Percentiles rank a stretch among this genome's conserved stretches.
These are phyloP conservation scores for Zaprionus capensis DNA, from an alignment of 1,140 invertebrate genomes.

Conservation along the genomic window DNA sequence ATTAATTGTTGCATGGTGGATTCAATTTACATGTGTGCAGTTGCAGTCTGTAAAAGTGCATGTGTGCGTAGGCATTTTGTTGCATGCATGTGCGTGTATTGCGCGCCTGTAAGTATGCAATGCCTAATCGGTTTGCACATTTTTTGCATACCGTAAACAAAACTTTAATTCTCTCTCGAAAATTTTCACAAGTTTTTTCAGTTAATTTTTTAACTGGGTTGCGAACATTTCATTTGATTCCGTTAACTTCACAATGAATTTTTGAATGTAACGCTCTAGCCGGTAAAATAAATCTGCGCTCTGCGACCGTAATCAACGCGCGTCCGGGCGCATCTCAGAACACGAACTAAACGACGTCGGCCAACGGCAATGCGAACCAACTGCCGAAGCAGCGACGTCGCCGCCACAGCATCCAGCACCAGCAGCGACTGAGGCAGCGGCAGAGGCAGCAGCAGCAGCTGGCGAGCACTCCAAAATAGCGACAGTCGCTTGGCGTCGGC, in stretches of 20 bases:
- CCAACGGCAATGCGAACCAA: constrained; percentile 56
- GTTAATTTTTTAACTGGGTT: constrained; percentile 10
- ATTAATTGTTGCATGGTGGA: constrained; percentile 80
- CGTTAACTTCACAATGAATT: constrained; percentile 15
- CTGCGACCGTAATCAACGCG: constrained; percentile 69
- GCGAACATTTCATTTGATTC: constrained; percentile 3
- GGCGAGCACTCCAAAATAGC: constrained; percentile 68
- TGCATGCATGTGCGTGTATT: constrained; percentile 20
- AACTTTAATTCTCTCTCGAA: background rate
- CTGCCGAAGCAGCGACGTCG: constrained; percentile 42
- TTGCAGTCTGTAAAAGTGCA: constrained; percentile 16
- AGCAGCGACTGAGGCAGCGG: constrained; percentile 12
- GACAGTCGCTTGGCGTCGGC: constrained; percentile 48
- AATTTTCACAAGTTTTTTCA: background rate
- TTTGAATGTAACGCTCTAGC: constrained; percentile 40
- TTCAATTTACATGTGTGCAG: constrained; percentile 66
- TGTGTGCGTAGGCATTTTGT: constrained; percentile 16
- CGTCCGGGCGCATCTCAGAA: constrained; percentile 81
- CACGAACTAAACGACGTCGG: constrained; percentile 75
- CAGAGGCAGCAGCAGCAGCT: constrained; percentile 42
- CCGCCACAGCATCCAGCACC: constrained; percentile 41
- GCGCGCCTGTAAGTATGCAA: constrained; percentile 61
- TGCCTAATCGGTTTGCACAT: background rate
- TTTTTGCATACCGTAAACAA: background rate
- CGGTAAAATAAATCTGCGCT: constrained; percentile 47